Base-by-base conservation (phyloP, 2,113 vertebrate species). In the Corythoichthys haematopterus region DNA sequence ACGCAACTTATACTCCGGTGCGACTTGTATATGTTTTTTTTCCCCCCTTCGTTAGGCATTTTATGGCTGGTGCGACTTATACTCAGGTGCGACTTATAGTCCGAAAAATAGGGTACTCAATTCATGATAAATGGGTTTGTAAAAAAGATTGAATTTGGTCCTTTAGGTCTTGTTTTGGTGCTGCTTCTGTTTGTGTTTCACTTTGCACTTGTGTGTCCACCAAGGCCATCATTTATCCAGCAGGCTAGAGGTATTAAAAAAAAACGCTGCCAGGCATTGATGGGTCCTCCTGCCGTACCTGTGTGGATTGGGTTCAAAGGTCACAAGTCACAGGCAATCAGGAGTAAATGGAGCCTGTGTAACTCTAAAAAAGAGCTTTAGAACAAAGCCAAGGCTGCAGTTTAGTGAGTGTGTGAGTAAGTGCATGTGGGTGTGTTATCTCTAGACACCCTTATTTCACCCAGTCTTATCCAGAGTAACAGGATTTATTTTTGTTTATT, bases 311-410 rank as follows among this genome's bases (percentile, higher is more conserved):
- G 84, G 90, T 80, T 88, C 85, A 86, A 63, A 86, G 89, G 88
- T 89, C 88, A 85, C 47, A 77, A 84, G 88, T 88, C 85, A 76
- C 88, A 86, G 80, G 83, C 84, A 89, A 85, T 91, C 86, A 84
- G 80, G 85, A 89, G 88, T 89, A 92, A 90, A 92, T 91, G 88
- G 87, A 90, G 83, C 84, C 84, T 80, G 87, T 85, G 84, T 80
- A 82, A 82, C 81, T 80, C 75, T 57, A 89, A 86, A 89, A 87
- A 90, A 86, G 84, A 85, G 81, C 81, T 80, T 62, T 70, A 84
- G 82, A 87, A 87, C 85, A 90, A 87, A 88, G 87, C 84, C 84
- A 87, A 88, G 86, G 88, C 82, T 72, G 40, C 6, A 14, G 20
- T 65, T 33, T 59, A 51, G 66, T 70, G 72, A 62, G 72, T 65